These are phyloP conservation scores for Calameuta pallipes DNA, from an alignment of 2,888 invertebrate species.

Conservation along the genomic window DNA sequence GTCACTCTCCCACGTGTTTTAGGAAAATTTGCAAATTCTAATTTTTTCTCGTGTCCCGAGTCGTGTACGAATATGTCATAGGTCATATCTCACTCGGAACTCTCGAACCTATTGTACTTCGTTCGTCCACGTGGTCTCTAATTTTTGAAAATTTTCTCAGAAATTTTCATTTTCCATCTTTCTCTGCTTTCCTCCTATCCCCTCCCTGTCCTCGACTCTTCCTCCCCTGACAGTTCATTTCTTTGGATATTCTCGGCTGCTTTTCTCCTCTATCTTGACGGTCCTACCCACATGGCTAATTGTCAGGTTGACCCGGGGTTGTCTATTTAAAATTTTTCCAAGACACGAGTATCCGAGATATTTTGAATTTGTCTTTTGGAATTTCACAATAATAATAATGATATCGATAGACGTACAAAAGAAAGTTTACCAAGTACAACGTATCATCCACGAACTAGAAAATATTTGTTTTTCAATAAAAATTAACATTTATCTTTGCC, in stretches of 20 bases:
- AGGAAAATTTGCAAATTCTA: too few species aligned
- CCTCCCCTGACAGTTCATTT: constrained; percentile 43
- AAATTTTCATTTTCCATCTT: neutral
- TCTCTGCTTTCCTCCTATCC: constrained; percentile 22
- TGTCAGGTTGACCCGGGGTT: constrained; percentile 36
- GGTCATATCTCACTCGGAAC: too few species aligned
- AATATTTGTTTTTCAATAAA: neutral
- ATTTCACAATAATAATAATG: neutral
- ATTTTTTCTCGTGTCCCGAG: too few species aligned
- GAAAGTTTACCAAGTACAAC: neutral
- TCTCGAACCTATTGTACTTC: too few species aligned
- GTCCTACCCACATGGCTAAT: constrained; percentile 40
- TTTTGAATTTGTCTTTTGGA: neutral
- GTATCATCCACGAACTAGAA: neutral
- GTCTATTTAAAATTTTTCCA: constrained; percentile 33
- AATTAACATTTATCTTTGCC: too few species aligned
- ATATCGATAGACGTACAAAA: neutral
- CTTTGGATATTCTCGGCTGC: constrained; percentile 49
- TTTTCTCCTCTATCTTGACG: neutral
- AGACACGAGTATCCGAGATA: too few species aligned
- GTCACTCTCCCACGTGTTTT: too few species aligned
- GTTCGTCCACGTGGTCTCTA: too few species aligned
- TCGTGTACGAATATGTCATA: too few species aligned
- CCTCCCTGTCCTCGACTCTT: constrained; percentile 26
- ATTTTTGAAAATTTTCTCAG: too few species aligned